phyloP scores from a whole-genome alignment of 1,140 invertebrate genomes.

The Ephestia elutella region DNA sequence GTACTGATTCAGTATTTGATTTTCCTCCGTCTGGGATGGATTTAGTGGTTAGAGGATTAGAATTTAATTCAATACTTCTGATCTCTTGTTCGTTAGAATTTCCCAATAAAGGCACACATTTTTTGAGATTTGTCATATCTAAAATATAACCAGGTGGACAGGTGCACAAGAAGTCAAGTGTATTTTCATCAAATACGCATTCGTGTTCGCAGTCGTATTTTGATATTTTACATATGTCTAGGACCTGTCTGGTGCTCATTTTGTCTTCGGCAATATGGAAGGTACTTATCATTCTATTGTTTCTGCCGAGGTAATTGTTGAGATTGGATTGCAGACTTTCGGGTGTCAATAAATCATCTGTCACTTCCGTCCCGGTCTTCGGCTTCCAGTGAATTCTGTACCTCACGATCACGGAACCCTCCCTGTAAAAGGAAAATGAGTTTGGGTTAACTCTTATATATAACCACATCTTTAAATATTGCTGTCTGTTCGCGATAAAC shows the following conservation, averaged over 20 bases:
- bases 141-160: slow-evolving; percentile 77
- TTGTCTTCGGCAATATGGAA: slow-evolving; percentile 74
- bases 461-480: too few species aligned
- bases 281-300: slow-evolving; percentile 72
- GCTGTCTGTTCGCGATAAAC: too few species aligned
- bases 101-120: slow-evolving; percentile 38
- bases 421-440: slow-evolving; percentile 61
- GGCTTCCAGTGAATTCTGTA: slow-evolving; percentile 79
- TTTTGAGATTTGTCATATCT: slow-evolving; percentile 54
- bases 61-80: slow-evolving; percentile 35
- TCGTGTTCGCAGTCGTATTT: slow-evolving; percentile 85
- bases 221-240: slow-evolving; percentile 84
- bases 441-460: too few species aligned
- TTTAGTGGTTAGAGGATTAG: slow-evolving; percentile 28
- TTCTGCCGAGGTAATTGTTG: slow-evolving; percentile 61
- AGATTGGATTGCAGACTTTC: slow-evolving; percentile 70
- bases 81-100: slow-evolving; percentile 25
- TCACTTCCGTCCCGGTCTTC: slow-evolving; percentile 66
- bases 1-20: slow-evolving; percentile 45
- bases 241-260: slow-evolving; percentile 67
- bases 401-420: slow-evolving; percentile 78
- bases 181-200: slow-evolving; percentile 82
- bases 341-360: slow-evolving; percentile 71
- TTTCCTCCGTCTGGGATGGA: slow-evolving; percentile 39
- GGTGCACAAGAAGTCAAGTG: slow-evolving; percentile 79